Percentiles rank a stretch among this genome's conserved stretches.
Conservation (phyloP, 1,140 invertebrate species). For the Meloidogyne hapla region DNA sequence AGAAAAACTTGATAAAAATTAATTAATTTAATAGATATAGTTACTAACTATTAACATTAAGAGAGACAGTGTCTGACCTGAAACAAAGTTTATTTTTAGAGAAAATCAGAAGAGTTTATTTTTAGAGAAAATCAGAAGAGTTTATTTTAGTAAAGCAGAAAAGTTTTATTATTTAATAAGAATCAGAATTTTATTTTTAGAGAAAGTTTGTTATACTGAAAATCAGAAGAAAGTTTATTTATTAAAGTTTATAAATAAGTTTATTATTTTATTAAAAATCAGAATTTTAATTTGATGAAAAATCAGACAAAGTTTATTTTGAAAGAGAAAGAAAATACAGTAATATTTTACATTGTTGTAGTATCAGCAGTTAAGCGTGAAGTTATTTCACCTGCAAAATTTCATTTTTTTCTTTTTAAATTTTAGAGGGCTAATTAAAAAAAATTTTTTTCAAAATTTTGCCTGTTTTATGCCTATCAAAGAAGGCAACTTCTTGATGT, state of each 20-base stretch:
- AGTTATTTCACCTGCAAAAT: conserved; percentile 46
- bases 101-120: neutral
- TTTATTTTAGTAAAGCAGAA: neutral
- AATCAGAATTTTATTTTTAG: no score
- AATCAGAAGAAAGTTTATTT: no score
- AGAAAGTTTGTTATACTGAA: no score
- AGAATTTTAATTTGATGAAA: no score
- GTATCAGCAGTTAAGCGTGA: conserved; percentile 46
- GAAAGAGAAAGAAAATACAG: no score
- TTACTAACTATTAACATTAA: conserved; percentile 34
- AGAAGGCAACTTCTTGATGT: conserved; percentile 44
- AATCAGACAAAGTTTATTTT: no score
- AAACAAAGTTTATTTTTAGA: neutral
- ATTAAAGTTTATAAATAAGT: no score
- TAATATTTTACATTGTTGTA: conserved; percentile 28
- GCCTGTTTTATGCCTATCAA: conserved; percentile 47
- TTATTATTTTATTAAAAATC: no score
- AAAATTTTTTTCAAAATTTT: neutral
- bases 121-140: neutral
- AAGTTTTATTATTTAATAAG: no score
- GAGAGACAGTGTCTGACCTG: conserved; percentile 30
- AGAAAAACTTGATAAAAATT: conserved; percentile 49
- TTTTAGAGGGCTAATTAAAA: no score
- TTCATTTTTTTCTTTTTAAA: neutral
- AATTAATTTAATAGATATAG: neutral